A percentile compares a stretch with the other conserved stretches of the same genome.
Conservation (phyloP, 2,888 invertebrate genomes). For the Autographa gamma region DNA sequence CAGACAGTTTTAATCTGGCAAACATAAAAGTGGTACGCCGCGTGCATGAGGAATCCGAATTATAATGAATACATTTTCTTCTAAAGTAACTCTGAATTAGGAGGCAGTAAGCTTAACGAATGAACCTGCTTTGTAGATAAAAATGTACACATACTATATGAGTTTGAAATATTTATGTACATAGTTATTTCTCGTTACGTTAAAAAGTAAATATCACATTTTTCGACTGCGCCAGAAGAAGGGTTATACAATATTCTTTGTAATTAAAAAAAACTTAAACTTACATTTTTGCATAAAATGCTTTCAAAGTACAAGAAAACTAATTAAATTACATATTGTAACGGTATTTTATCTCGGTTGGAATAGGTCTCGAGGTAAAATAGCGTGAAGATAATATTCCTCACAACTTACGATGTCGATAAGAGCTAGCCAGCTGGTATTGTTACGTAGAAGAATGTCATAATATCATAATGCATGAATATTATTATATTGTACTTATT, state of each 20-base stretch:
- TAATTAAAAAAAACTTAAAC: too few relatives aligned
- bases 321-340: slow-evolving; percentile 5
- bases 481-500: not conserved
- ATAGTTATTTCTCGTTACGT: too few relatives aligned
- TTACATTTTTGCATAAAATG: not conserved
- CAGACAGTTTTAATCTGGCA: slow-evolving; percentile 35
- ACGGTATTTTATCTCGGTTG: not conserved
- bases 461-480: not conserved
- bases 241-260: too few relatives aligned
- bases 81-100: not conserved
- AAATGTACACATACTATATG: too few relatives aligned
- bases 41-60: not conserved
- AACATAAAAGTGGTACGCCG: slow-evolving; percentile 24
- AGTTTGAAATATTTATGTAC: too few relatives aligned
- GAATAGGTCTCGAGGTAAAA: slow-evolving; percentile 17
- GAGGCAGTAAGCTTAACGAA: not conserved
- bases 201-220: too few relatives aligned
- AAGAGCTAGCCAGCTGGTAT: slow-evolving; percentile 25
- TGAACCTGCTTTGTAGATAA: too few relatives aligned
- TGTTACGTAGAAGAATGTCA: not conserved
- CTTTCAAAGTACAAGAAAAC: not conserved
- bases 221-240: too few relatives aligned
- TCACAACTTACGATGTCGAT: slow-evolving; percentile 22
- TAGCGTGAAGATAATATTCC: slow-evolving; percentile 30
- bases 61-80: slow-evolving; percentile 45